Conservation (phyloP, 64 coral and sea anemone species). For the Acropora tenuis region DNA sequence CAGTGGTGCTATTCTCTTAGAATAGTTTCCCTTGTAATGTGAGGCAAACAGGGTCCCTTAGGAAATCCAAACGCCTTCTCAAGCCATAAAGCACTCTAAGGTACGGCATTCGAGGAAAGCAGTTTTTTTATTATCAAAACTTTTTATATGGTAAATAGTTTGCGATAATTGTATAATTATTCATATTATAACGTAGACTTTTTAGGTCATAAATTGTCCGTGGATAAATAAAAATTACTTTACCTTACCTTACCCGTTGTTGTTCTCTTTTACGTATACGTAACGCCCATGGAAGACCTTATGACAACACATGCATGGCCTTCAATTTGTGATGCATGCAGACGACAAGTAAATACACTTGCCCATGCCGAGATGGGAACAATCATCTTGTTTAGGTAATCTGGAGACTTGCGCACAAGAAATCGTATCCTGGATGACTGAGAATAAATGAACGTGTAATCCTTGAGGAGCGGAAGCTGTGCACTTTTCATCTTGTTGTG, state of each 20-base stretch:
- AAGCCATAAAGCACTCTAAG: too few species aligned
- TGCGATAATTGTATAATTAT: too few species aligned
- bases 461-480: background rate
- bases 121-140: too few species aligned
- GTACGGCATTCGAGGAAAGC: too few species aligned
- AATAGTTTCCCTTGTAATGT: too few species aligned
- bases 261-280: slow-evolving; percentile 1
- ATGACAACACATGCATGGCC: background rate
- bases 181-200: too few species aligned
- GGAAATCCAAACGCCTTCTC: too few species aligned
- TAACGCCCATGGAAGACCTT: slow-evolving; percentile 5
- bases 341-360: background rate
- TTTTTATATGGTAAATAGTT: too few species aligned
- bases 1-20: too few species aligned
- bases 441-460: slow-evolving; percentile 9
- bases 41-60: too few species aligned
- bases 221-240: too few species aligned
- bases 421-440: slow-evolving; percentile 14
- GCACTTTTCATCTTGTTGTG: background rate
- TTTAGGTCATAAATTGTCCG: too few species aligned
- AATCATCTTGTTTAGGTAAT: slow-evolving; percentile 23
- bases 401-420: background rate
- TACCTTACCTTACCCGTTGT: background rate
- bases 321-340: background rate
- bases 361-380: background rate